Percentiles rank a stretch among this genome's conserved stretches.
These are phyloP conservation scores for Drosophila greeni DNA, from an alignment of 2,888 invertebrate species.

Conservation along the genomic window DNA sequence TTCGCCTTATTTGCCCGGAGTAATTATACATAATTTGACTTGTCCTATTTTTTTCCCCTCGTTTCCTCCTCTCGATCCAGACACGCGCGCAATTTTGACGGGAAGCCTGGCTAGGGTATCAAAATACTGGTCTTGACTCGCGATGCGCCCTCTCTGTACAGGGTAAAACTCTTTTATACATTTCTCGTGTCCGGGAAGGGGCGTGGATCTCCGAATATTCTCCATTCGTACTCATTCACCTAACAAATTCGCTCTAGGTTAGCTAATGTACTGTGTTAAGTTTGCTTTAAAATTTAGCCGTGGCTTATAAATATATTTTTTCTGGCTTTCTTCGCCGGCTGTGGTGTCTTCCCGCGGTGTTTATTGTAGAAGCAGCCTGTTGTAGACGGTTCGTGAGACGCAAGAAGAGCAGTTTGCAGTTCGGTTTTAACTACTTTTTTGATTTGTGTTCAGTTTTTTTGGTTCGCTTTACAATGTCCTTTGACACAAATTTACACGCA, in stretches of 20 bases:
- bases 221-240: constrained; percentile 17
- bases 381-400: constrained; percentile 65
- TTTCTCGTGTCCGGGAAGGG: constrained; percentile 21
- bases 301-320: constrained; percentile 46
- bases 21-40: constrained; percentile 64
- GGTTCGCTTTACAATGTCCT: constrained; percentile 46
- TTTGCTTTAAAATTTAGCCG: constrained; percentile 42
- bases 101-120: constrained; percentile 47
- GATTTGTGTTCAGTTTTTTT: constrained; percentile 27
- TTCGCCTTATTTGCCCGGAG: constrained; percentile 9
- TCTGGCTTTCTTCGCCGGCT: constrained; percentile 16
- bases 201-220: constrained; percentile 8
- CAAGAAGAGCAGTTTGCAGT: constrained; percentile 56
- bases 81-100: constrained; percentile 30
- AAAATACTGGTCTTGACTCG: constrained; percentile 34
- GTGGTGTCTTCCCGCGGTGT: constrained; percentile 35
- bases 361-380: constrained; percentile 71
- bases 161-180: constrained; percentile 62
- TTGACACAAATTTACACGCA: constrained; percentile 25
- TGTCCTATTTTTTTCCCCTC: constrained; percentile 52
- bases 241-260: constrained; percentile 54
- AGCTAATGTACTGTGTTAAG: constrained; percentile 35
- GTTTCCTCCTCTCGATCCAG: constrained; percentile 30
- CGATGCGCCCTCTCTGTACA: constrained; percentile 50
- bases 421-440: constrained; percentile 43